Base-by-base conservation (phyloP, 2,888 invertebrate species). In the Trissolcus brochymenae region DNA sequence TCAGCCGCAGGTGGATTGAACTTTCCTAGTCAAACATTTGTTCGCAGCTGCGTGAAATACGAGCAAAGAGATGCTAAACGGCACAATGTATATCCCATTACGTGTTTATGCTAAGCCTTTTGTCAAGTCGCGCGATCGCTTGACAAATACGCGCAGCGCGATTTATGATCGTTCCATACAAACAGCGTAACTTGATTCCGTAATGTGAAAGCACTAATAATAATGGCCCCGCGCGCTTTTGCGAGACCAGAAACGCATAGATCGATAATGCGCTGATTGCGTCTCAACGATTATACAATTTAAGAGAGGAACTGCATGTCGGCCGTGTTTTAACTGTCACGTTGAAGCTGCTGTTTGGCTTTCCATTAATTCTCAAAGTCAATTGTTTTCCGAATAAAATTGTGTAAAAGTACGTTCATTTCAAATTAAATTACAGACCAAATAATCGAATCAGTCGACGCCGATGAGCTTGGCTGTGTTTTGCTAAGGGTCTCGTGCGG, bases 181-280 rank as follows among this genome's bases (percentile, higher is more conserved):
- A 78, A 78, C 75, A 75, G 74, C 66, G 67, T 72, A 78, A 78
- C 78, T 71, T 70, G 78, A 78, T 75, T 78, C 71, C 78, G 64
- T 68, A 72, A 78, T 78, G 67, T 75, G 78, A 75, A 78, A 75
- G 67, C 71, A 67, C 66, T 75, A 78, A 78, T 78, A 74, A 78
- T 74, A 74, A 78, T 78, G 75, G 75, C 67, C 57, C 66, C 50
- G 72, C 78, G 75, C 68, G 74, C 76, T 78, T 76, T 72, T 70
- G 74, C 68, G 60, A 72, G 72, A 50, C 65, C 75, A 72, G 72
- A 75, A 78, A 75, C 78, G 68, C 68, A 56, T 71, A 67, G 72
- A 78, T 78, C 78, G 78, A 78, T 78, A 78, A 75, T 76, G 68
- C 75, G 78, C 75, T 76, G 75, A 78, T 76, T 76, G 78, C 72